Conservation (phyloP, 2,113 vertebrate genomes). For the Mugil cephalus region DNA sequence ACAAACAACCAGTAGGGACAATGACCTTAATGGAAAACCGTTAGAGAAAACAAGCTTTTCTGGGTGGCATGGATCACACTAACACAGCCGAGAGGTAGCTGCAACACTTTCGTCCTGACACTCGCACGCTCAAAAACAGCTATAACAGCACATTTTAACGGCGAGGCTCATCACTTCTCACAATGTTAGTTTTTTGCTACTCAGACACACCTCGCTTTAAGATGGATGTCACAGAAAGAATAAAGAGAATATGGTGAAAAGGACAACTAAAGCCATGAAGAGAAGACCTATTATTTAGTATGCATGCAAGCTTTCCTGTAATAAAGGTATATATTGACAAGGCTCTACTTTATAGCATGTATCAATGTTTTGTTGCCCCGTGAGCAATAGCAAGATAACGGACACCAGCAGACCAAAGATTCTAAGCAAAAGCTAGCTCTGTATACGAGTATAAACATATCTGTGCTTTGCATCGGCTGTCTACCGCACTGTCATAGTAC, state of each 20-base stretch:
- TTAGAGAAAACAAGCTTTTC: constrained; percentile 41
- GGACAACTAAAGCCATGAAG: constrained; percentile 51
- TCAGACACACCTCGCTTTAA: constrained; percentile 42
- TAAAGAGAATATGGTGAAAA: constrained; percentile 30
- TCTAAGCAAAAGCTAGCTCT: constrained; percentile 23
- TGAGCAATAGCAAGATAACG: constrained; percentile 25
- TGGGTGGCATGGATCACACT: constrained; percentile 29
- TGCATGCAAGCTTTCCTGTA: constrained; percentile 37
- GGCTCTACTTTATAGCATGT: constrained; percentile 10
- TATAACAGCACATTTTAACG: constrained; percentile 31
- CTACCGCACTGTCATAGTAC: constrained; percentile 12
- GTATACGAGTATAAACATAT: neutral
- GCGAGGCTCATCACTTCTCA: constrained; percentile 18
- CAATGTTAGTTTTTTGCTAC: constrained; percentile 39
- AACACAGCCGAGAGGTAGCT: constrained; percentile 29
- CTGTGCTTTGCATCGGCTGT: constrained; percentile 17
- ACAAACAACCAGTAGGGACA: constrained; percentile 50
- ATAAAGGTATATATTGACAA: constrained; percentile 20
- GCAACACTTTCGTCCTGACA: constrained; percentile 16
- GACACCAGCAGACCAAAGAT: constrained; percentile 36
- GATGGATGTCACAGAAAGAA: constrained; percentile 35
- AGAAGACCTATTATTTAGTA: constrained; percentile 26
- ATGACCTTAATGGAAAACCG: constrained; percentile 46
- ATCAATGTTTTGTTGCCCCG: constrained; percentile 24
- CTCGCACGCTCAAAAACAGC: constrained; percentile 29